Conservation (phyloP, 2,797 vertebrate genomes). For the Luscinia luscinia region DNA sequence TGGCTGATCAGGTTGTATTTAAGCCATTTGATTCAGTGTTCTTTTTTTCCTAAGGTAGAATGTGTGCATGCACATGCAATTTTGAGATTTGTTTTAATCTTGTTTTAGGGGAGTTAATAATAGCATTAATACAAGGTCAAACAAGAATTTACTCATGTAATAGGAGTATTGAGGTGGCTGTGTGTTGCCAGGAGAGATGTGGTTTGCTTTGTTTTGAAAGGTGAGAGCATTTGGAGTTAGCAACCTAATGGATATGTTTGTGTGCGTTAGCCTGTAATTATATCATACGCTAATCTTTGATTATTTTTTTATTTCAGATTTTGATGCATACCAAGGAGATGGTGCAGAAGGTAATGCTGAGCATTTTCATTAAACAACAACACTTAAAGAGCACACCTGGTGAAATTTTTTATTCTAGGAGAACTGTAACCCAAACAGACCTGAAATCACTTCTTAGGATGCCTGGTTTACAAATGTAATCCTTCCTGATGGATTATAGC, state of each 20-base stretch:
- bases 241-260: conserved; percentile 63
- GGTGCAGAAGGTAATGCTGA: conserved; percentile 93
- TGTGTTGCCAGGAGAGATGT: conserved; percentile 66
- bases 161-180: conserved; percentile 55
- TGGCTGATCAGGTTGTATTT: conserved; percentile 10
- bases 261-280: conserved; percentile 67
- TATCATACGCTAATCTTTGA: conserved; percentile 67
- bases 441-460: conserved; percentile 76
- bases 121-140: conserved; percentile 62
- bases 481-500: conserved; percentile 79
- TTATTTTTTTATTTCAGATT: conserved; percentile 83
- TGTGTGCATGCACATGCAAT: conserved; percentile 31
- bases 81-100: conserved; percentile 74
- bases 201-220: conserved; percentile 66
- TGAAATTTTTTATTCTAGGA: conserved; percentile 69
- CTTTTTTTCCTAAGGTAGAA: conserved; percentile 3
- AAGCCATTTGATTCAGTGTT: not conserved
- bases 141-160: conserved; percentile 58
- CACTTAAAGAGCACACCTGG: conserved; percentile 70
- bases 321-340: conserved; percentile 98
- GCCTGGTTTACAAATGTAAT: conserved; percentile 79
- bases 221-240: conserved; percentile 54
- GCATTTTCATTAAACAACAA: conserved; percentile 69
- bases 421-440: conserved; percentile 77
- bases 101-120: conserved; percentile 72